phyloP scores from a whole-genome alignment of 2,888 invertebrate species.

The Timandra comae region DNA sequence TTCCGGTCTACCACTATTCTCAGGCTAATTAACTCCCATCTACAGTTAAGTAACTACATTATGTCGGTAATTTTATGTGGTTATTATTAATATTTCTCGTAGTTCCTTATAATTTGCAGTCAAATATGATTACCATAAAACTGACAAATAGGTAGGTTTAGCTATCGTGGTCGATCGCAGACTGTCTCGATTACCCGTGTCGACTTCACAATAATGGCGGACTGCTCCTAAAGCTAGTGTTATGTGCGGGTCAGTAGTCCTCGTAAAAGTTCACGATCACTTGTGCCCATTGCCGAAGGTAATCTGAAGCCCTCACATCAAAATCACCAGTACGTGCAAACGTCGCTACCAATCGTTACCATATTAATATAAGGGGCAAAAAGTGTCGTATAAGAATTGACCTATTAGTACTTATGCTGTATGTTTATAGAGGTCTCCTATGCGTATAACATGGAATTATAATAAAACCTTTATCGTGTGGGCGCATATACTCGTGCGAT shows the following conservation, averaged over 20 bases:
- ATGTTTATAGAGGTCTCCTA: slow-evolving; percentile 34
- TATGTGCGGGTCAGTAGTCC: slow-evolving; percentile 52
- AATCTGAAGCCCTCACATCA: slow-evolving; percentile 26
- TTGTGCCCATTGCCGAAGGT: slow-evolving; percentile 29
- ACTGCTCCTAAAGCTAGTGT: slow-evolving; percentile 50
- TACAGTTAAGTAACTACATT: too few species aligned
- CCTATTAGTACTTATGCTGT: too few species aligned
- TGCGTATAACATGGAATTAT: slow-evolving; percentile 22
- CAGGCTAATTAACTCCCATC: too few species aligned
- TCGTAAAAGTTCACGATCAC: slow-evolving; percentile 61
- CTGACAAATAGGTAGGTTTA: slow-evolving; percentile 37
- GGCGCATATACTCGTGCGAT: slow-evolving; percentile 26
- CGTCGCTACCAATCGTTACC: slow-evolving; percentile 12
- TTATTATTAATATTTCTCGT: too few species aligned
- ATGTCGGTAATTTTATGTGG: too few species aligned
- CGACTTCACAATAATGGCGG: slow-evolving; percentile 55
- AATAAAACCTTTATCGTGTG: slow-evolving; percentile 26
- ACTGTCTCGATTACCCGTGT: slow-evolving; percentile 44
- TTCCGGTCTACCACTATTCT: too few species aligned
- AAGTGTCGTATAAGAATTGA: too few species aligned
- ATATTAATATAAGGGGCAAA: slow-evolving; percentile 31
- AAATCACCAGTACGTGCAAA: slow-evolving; percentile 21
- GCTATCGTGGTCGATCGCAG: slow-evolving; percentile 18
- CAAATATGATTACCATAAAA: slow-evolving; percentile 44
- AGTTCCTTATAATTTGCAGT: slow-evolving; percentile 39